Evolutionary conservation across 1,140 invertebrate species (phyloP).

Genomic region (Papilio glaucus): DNA sequence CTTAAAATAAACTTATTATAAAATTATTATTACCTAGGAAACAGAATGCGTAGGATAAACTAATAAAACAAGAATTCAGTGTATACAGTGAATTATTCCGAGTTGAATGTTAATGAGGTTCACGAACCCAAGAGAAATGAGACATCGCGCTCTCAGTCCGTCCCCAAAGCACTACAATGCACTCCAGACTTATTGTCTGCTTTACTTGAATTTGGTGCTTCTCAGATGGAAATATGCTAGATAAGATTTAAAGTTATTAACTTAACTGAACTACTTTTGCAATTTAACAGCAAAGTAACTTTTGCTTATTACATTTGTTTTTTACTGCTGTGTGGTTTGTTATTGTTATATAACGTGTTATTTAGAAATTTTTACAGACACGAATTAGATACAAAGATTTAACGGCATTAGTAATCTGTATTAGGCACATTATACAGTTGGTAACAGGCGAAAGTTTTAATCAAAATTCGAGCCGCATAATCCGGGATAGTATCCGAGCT

Average conservation of each 20-base stretch:
- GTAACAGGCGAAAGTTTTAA: constrained; percentile 32
- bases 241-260: constrained; percentile 19
- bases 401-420: constrained; percentile 1
- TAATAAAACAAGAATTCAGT: constrained; percentile 15
- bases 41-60: not conserved
- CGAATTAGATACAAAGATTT: not conserved
- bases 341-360: not conserved
- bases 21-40: not conserved
- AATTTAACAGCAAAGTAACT: constrained; percentile 6
- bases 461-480: constrained; percentile 29
- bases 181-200: constrained; percentile 28
- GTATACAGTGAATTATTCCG: constrained; percentile 1
- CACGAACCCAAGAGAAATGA: constrained; percentile 37
- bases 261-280: not conserved
- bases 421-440: constrained; percentile 5
- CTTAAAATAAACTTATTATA: too few species aligned
- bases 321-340: not conserved
- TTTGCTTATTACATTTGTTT: constrained; percentile 16
- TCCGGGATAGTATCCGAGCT: constrained; percentile 24
- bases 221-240: constrained; percentile 9
- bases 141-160: constrained; percentile 6
- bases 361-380: not conserved
- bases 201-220: constrained; percentile 25
- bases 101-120: constrained; percentile 35
- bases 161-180: constrained; percentile 14